phyloP scores from a whole-genome alignment of 2,797 vertebrate genomes.

The Nasua narica region DNA sequence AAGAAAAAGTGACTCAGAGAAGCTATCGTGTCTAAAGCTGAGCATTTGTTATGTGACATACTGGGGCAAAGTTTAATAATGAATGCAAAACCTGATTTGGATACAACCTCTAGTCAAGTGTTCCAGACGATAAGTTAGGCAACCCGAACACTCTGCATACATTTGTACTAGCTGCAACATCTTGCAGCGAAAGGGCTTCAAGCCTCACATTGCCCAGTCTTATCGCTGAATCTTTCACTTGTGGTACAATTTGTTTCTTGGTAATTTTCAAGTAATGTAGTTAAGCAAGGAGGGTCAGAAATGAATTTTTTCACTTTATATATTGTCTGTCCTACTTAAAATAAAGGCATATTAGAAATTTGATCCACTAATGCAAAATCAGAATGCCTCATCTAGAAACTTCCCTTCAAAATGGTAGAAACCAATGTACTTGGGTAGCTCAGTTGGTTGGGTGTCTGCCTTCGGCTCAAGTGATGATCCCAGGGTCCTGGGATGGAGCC shows the following conservation, averaged over 20 bases:
- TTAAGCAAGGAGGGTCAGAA: neutral
- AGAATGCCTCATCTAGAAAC: neutral
- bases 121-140: neutral
- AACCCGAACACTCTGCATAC: neutral
- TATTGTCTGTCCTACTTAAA: neutral
- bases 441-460: neutral
- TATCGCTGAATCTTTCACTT: neutral
- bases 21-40: neutral
- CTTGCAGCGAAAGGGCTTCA: neutral
- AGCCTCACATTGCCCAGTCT: neutral
- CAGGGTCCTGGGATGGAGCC: too few species aligned
- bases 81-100: neutral
- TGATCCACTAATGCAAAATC: neutral
- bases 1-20: neutral
- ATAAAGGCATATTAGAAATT: neutral
- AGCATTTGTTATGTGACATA: neutral
- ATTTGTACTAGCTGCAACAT: neutral
- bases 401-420: conserved; percentile 28
- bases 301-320: neutral
- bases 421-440: neutral
- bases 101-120: neutral
- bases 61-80: neutral
- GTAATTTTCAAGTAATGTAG: neutral
- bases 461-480: neutral
- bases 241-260: neutral